These are phyloP conservation scores for Scaptodrosophila lebanonensis DNA, from an alignment of 1,140 invertebrate species.

Conservation along the genomic window DNA sequence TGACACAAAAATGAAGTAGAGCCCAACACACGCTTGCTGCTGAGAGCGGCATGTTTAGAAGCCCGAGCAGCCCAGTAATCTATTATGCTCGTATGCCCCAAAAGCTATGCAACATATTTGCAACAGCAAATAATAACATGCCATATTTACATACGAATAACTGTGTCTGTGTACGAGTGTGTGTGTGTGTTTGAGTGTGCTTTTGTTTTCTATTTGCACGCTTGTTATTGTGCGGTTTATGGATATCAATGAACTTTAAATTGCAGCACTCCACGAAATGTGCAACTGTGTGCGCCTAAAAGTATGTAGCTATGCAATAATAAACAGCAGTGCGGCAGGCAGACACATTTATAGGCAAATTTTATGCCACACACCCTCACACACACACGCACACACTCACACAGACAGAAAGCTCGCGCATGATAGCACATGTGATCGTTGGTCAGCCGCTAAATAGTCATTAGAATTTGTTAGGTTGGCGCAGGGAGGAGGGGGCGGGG, in stretches of 20 bases:
- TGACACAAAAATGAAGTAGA: slow-evolving; percentile 54
- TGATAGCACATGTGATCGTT: slow-evolving; percentile 42
- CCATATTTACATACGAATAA: slow-evolving; percentile 44
- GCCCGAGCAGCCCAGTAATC: slow-evolving; percentile 5
- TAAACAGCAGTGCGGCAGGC: slow-evolving; percentile 55
- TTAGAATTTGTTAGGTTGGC: slow-evolving; percentile 5
- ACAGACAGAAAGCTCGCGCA: slow-evolving; percentile 18
- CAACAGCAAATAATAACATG: slow-evolving; percentile 61
- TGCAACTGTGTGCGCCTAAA: slow-evolving; percentile 69
- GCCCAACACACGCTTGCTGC: slow-evolving; percentile 33
- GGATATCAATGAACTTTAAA: slow-evolving; percentile 75
- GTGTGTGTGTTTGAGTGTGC: not conserved
- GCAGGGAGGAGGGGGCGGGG: slow-evolving; percentile 1
- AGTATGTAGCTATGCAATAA: slow-evolving; percentile 47
- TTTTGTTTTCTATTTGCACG: slow-evolving; percentile 18
- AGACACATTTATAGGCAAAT: slow-evolving; percentile 74
- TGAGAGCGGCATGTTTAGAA: slow-evolving; percentile 20
- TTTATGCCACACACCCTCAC: slow-evolving; percentile 48
- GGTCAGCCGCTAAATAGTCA: slow-evolving; percentile 19
- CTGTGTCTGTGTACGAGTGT: not conserved
- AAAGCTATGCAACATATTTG: slow-evolving; percentile 54
- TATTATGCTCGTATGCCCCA: slow-evolving; percentile 31
- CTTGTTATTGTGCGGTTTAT: slow-evolving; percentile 55
- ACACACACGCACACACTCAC: slow-evolving; percentile 43
- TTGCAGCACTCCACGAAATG: slow-evolving; percentile 59